Percentiles rank a stretch among this genome's conserved stretches.
phyloP scores from a whole-genome alignment of 2,113 vertebrate species.

The Glaucomys volans region DNA sequence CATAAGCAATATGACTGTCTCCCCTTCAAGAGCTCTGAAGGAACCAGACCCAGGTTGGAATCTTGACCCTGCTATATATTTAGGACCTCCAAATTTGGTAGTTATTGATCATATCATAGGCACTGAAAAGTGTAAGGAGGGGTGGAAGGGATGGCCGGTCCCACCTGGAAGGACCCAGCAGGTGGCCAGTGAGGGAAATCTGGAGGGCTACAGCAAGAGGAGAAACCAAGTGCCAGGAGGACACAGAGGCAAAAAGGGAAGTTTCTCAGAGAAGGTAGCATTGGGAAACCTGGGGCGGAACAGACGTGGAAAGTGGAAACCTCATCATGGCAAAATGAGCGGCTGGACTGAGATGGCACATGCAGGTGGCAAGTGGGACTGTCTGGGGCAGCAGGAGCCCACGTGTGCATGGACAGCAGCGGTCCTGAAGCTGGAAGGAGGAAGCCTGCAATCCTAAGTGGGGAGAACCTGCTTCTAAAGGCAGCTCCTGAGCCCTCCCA shows the following conservation, averaged over 20 bases:
- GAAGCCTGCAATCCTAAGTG: too few species aligned
- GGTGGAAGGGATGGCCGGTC: accelerated
- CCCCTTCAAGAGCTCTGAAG: too few species aligned
- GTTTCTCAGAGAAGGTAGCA: background rate
- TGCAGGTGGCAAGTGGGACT: accelerated
- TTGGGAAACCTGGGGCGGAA: background rate
- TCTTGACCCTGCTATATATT: background rate
- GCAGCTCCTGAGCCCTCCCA: accelerated
- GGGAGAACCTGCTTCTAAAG: background rate
- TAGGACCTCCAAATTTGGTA: background rate
- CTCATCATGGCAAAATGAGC: background rate
- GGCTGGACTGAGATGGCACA: accelerated
- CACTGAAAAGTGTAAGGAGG: background rate
- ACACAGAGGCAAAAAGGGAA: background rate
- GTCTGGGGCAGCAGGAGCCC: background rate
- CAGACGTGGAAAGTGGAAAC: background rate
- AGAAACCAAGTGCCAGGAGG: background rate
- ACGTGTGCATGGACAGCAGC: background rate
- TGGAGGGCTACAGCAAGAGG: background rate
- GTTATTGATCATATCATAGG: accelerated
- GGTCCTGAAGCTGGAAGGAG: background rate
- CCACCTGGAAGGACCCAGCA: background rate
- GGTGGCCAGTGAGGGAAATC: accelerated
- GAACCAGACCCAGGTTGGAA: background rate
- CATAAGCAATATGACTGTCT: accelerated